Evolutionary conservation across 2,797 vertebrate genomes (phyloP).

Genomic region (Petrocephalus schoutedeni): DNA sequence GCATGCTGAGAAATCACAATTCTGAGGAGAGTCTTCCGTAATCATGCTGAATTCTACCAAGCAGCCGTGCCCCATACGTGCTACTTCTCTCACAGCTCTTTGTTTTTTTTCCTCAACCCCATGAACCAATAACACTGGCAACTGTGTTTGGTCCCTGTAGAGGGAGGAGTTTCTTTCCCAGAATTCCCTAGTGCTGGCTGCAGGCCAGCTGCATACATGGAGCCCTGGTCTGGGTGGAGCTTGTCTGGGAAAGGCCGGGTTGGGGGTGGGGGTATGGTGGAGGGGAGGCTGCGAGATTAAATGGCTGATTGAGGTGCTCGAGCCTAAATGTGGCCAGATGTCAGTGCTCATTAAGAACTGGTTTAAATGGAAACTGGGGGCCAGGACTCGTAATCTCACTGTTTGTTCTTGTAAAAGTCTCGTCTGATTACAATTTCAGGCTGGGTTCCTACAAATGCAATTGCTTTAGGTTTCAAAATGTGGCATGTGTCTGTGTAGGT

Average conservation of each 20-base stretch:
- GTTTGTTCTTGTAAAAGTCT: conserved; percentile 41
- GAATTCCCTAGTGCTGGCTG: neutral
- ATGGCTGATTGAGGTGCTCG: conserved; percentile 8
- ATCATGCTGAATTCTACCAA: neutral
- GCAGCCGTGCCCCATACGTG: neutral
- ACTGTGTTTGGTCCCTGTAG: neutral
- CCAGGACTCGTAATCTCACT: conserved; percentile 30
- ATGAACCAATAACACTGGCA: neutral
- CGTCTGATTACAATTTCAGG: conserved; percentile 45
- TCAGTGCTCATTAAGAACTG: conserved; percentile 48
- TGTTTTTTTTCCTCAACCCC: neutral
- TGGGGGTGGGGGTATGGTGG: neutral
- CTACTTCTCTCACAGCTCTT: neutral
- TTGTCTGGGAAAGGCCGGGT: neutral
- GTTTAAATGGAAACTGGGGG: conserved; percentile 13
- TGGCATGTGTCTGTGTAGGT: neutral
- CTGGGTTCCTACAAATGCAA: conserved; percentile 41
- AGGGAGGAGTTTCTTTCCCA: neutral
- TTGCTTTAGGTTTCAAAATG: neutral
- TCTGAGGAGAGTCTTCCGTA: neutral
- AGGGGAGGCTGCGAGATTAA: neutral
- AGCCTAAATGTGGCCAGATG: conserved; percentile 50
- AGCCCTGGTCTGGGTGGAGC: neutral
- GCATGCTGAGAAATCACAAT: neutral
- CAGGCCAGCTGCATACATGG: neutral